phyloP scores from a whole-genome alignment of 2,113 vertebrate species.

The Cairina moschata region DNA sequence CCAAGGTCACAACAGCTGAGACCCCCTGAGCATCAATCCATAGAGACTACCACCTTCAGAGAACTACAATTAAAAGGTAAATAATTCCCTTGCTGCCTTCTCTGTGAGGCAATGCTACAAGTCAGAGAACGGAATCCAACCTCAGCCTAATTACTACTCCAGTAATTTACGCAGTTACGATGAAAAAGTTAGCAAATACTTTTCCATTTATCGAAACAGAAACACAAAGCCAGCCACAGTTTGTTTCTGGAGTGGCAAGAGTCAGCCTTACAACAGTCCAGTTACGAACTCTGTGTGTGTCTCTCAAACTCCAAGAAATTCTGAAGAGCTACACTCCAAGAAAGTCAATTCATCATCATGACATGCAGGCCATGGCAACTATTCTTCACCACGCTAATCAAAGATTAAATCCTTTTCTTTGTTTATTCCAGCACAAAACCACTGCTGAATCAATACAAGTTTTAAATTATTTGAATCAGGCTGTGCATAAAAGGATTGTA shows the following conservation, averaged over 20 bases:
- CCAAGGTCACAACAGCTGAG: slow-evolving; percentile 49
- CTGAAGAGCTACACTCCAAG: neutral
- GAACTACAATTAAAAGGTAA: slow-evolving; percentile 77
- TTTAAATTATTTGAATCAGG: neutral
- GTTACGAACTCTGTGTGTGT: neutral
- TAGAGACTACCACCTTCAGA: slow-evolving; percentile 62
- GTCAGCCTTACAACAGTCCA: neutral
- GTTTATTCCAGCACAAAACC: neutral
- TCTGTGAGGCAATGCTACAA: slow-evolving; percentile 61
- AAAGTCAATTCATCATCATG: neutral
- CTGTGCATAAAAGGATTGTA: neutral
- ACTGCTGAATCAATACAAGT: neutral
- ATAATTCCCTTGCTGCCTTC: slow-evolving; percentile 70
- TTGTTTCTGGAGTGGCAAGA: neutral
- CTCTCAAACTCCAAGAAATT: neutral
- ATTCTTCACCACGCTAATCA: neutral
- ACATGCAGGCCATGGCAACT: neutral
- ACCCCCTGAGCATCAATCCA: slow-evolving; percentile 61
- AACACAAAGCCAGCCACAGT: neutral
- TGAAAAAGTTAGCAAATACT: neutral
- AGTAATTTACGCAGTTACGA: neutral
- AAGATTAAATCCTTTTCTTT: neutral
- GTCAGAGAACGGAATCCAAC: slow-evolving; percentile 45
- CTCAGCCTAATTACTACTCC: slow-evolving; percentile 62
- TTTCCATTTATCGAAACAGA: slow-evolving; percentile 7